These are phyloP conservation scores for Apoda limacodes DNA, from an alignment of 2,888 invertebrate genomes.

Conservation along the genomic window DNA sequence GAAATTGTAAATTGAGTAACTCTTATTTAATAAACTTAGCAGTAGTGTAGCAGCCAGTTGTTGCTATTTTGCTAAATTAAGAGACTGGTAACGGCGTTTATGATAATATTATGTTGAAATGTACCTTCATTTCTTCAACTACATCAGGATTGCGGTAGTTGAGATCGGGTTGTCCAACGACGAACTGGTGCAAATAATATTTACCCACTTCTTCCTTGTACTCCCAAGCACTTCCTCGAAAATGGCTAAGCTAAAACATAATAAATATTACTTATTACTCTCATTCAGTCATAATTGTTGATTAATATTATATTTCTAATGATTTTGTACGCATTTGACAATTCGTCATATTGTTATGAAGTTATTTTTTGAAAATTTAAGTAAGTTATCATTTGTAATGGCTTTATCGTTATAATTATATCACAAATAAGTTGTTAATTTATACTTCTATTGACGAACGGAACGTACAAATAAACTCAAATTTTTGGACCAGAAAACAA, in stretches of 20 bases:
- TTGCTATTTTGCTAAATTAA: neutral
- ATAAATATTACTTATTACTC: constrained; percentile 5
- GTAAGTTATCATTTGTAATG: too few relatives aligned
- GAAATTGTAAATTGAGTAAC: constrained; percentile 14
- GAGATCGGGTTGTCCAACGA: constrained; percentile 77
- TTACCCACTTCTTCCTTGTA: constrained; percentile 73
- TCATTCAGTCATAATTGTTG: constrained; percentile 5
- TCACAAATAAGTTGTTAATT: too few relatives aligned
- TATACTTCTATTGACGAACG: too few relatives aligned
- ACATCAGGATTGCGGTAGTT: constrained; percentile 78
- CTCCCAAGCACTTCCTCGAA: constrained; percentile 80
- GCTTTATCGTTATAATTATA: too few relatives aligned
- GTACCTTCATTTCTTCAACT: constrained; percentile 68
- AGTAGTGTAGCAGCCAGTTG: neutral
- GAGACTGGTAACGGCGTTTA: too few relatives aligned
- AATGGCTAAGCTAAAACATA: constrained; percentile 51
- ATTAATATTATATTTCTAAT: neutral
- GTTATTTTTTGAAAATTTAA: too few relatives aligned
- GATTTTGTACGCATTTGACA: too few relatives aligned
- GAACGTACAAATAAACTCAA: too few relatives aligned
- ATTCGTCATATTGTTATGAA: too few relatives aligned
- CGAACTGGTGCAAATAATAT: constrained; percentile 81
- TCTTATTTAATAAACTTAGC: neutral
- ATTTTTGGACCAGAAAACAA: neutral
- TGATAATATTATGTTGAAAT: neutral